phyloP scores from a whole-genome alignment of 2,888 invertebrate genomes.

The Meiosimyza platycephala region DNA sequence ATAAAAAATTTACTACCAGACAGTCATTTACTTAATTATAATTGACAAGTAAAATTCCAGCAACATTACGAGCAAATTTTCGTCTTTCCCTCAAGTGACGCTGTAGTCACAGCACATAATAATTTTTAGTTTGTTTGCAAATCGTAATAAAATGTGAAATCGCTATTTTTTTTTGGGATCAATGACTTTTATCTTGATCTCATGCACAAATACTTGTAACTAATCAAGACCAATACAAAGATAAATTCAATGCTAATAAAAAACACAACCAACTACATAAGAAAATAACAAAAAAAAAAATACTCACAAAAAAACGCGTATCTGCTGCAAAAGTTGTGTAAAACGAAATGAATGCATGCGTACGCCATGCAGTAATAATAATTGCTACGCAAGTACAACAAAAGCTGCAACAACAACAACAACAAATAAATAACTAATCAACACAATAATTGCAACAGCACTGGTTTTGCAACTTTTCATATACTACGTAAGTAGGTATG shows the following conservation, averaged over 20 bases:
- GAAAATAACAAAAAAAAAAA: too few relatives aligned
- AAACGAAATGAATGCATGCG: slow-evolving; percentile 26
- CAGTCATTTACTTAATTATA: too few relatives aligned
- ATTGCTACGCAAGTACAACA: slow-evolving; percentile 23
- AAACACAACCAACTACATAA: background rate
- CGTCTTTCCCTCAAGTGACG: too few relatives aligned
- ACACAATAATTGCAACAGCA: slow-evolving; percentile 27
- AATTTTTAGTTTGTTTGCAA: too few relatives aligned
- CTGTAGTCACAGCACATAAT: too few relatives aligned
- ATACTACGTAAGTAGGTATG: slow-evolving; percentile 6
- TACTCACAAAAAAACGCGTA: too few relatives aligned
- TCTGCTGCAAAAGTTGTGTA: too few relatives aligned
- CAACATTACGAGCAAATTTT: too few relatives aligned
- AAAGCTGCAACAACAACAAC: slow-evolving; percentile 20
- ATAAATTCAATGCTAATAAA: slow-evolving; percentile 14
- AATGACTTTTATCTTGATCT: slow-evolving; percentile 35
- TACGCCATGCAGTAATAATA: slow-evolving; percentile 23
- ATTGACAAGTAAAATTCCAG: too few relatives aligned
- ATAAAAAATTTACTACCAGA: too few relatives aligned
- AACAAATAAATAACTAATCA: slow-evolving; percentile 15
- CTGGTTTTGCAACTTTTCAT: slow-evolving; percentile 34
- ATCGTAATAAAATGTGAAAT: slow-evolving; percentile 16
- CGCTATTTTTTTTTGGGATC: slow-evolving; percentile 27
- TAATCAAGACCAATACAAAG: slow-evolving; percentile 12
- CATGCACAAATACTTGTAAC: slow-evolving; percentile 12